Base-by-base conservation (phyloP, 2,797 vertebrate species). In the Catostomus latipinnis region DNA sequence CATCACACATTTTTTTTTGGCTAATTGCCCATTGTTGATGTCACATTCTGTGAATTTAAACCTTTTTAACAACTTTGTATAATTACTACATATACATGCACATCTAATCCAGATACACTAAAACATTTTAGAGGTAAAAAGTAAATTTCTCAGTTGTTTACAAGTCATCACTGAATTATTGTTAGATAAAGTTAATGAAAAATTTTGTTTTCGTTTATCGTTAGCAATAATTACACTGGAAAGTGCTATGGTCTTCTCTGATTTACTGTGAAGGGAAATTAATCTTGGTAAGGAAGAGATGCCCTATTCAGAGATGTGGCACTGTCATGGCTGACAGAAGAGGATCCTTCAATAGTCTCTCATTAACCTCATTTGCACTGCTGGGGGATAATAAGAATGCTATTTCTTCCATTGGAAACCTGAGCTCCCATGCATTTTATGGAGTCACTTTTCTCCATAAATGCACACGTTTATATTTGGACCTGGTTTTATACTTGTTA, bases 271-370 rank as follows among this genome's bases (percentile, higher is more conserved):
- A 71, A 66, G 12, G 69, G 45, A 62, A 22, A 74, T 71, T 67
- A 54, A 6, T 76, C 76, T 65, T 53, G 34, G 16, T 76, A 74
- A 67, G 67, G 10, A 60, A 80, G 57, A 72, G 73, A 76, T 82
- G 73, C 18, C 34, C 34, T 34, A 34, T 34, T 34, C 34, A 80
- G 57, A 72, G 73, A 76, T 82, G 73, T 22, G 75, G 49, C 53
- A 46, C 67, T 73, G 56, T 67, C 61, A 63, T 71, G 72, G 74
- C 74, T 83, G 78, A 82, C 74, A 75, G 78, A 53, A 48, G 74
- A 86, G 76, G 81, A 87, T 87, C 81, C 86, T 86, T 91, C 88
- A 88, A 90, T 90, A 90, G 82, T 76, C 84, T 88, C 82, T 90
- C 78, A 85, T 85, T 80, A 74, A 85, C 63, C 73, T 87, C 82